phyloP scores from a whole-genome alignment of 2,797 vertebrate genomes.

The Parauchenoglanis punctatus region DNA sequence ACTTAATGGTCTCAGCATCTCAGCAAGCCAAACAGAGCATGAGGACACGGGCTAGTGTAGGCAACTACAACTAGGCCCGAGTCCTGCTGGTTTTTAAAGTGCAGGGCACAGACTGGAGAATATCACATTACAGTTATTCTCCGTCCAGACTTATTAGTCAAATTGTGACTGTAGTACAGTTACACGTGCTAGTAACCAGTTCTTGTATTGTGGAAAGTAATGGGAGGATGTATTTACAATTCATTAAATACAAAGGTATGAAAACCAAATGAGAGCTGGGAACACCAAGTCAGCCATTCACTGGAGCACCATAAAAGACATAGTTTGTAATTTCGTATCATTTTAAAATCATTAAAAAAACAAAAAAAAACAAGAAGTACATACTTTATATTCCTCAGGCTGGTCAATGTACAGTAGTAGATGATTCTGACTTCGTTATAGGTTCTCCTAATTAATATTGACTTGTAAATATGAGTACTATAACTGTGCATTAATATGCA shows the following conservation, averaged over 20 bases:
- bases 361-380: too few relatives aligned
- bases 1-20: slow-evolving; percentile 59
- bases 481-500: too few relatives aligned
- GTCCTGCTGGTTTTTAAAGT: slow-evolving; percentile 39
- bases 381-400: background rate
- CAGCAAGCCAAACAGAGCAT: slow-evolving; percentile 72
- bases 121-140: slow-evolving; percentile 18
- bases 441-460: background rate
- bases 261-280: background rate
- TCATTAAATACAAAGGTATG: slow-evolving; percentile 3
- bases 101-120: background rate
- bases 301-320: background rate
- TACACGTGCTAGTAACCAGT: slow-evolving; percentile 17
- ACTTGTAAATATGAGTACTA: background rate
- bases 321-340: background rate
- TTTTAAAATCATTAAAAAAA: background rate
- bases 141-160: slow-evolving; percentile 16
- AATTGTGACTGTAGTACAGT: background rate
- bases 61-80: slow-evolving; percentile 26
- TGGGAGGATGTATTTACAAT: background rate
- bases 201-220: background rate
- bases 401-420: background rate
- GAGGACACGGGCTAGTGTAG: slow-evolving; percentile 65
- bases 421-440: background rate
- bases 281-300: background rate